Conservation (phyloP, 1,140 invertebrate genomes). For the Nautilus pompilius region DNA sequence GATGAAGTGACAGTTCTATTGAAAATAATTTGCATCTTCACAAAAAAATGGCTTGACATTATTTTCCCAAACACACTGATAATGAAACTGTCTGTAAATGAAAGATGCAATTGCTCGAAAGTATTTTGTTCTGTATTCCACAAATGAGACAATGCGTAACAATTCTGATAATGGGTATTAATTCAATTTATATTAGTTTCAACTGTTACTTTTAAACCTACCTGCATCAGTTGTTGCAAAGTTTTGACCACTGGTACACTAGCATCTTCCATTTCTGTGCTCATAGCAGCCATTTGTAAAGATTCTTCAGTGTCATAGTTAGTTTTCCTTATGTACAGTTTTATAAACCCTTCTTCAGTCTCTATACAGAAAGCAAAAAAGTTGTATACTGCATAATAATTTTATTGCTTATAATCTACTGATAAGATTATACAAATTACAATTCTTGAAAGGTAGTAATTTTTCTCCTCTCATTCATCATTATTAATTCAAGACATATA, state of each 20-base stretch:
- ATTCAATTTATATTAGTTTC: not conserved
- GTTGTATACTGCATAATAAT: not conserved
- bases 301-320: conserved; percentile 10
- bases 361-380: conserved; percentile 39
- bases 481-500: too few relatives aligned
- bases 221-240: not conserved
- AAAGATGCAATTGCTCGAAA: too few relatives aligned
- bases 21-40: too few relatives aligned
- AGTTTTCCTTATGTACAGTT: conserved; percentile 40
- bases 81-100: too few relatives aligned
- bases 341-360: conserved; percentile 57
- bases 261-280: not conserved
- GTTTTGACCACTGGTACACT: not conserved
- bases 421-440: not conserved
- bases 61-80: too few relatives aligned
- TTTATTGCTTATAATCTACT: not conserved
- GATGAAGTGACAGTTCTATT: too few relatives aligned
- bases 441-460: not conserved
- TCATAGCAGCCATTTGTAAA: too few relatives aligned
- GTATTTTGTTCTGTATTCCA: too few relatives aligned
- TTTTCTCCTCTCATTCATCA: too few relatives aligned
- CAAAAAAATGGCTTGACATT: too few relatives aligned
- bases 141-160: too few relatives aligned
- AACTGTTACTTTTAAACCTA: not conserved
- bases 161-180: too few relatives aligned